Evolutionary conservation across 37 sponge, comb jelly and placozoan species (phyloP).

Genomic region (Lycopodina hypogea): DNA sequence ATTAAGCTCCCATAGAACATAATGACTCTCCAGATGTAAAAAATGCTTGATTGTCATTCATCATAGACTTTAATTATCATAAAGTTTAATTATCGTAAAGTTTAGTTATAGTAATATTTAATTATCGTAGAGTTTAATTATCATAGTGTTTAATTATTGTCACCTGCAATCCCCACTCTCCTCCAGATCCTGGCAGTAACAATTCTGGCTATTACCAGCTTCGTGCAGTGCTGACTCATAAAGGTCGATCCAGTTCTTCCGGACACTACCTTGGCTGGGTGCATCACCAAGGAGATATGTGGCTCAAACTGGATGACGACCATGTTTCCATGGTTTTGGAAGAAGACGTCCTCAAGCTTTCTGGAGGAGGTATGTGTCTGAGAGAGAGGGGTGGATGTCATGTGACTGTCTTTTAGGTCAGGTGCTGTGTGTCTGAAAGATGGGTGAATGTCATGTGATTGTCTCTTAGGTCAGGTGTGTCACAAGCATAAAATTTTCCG

Average conservation of each 20-base stretch:
- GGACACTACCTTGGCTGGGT: conserved; percentile 98
- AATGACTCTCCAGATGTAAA: no score
- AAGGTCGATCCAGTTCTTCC: conserved; percentile 90
- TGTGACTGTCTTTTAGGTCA: no score
- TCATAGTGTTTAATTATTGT: no score
- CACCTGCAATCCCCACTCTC: no score
- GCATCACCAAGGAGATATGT: conserved; percentile 28
- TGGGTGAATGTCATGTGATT: neutral
- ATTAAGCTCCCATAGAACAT: no score
- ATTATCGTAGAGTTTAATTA: no score
- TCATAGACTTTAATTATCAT: no score
- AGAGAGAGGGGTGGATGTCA: neutral
- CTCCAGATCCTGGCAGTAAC: conserved; percentile 85
- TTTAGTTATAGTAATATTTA: no score
- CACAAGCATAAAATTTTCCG: no score
- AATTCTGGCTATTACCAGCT: conserved; percentile 97
- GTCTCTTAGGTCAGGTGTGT: no score
- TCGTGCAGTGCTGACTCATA: conserved; percentile 91
- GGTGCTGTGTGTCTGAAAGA: neutral
- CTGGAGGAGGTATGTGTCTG: conserved; percentile 80
- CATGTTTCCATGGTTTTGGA: conserved; percentile 74
- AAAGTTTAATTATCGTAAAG: no score
- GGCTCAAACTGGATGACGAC: conserved; percentile 97
- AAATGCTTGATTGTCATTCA: no score
- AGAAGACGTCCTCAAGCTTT: conserved; percentile 90